A percentile compares a stretch with the other conserved stretches of the same genome.
These are phyloP conservation scores for Helicoverpa zea DNA, from an alignment of 1,140 invertebrate genomes.

Conservation along the genomic window DNA sequence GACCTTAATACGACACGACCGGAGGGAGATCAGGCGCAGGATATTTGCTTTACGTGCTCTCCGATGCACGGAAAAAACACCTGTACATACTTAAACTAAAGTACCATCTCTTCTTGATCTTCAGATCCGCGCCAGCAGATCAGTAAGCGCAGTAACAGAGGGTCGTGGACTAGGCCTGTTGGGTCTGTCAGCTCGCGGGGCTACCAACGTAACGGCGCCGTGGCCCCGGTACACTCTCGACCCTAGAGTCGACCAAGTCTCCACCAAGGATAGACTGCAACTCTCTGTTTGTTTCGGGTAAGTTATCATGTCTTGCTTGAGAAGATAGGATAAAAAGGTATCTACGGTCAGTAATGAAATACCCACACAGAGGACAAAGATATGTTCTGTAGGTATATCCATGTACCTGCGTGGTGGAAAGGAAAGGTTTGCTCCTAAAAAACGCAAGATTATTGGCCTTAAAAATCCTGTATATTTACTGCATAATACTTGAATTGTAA, in stretches of 20 bases:
- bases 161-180: constrained; percentile 95
- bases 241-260: constrained; percentile 95
- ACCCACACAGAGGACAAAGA: too few relatives aligned
- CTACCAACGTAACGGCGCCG: constrained; percentile 95
- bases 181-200: constrained; percentile 94
- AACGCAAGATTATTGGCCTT: too few relatives aligned
- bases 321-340: too few relatives aligned
- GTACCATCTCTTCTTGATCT: background rate
- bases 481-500: too few relatives aligned
- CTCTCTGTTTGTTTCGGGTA: constrained; percentile 95
- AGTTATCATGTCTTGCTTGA: constrained; percentile 6
- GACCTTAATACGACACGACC: too few relatives aligned
- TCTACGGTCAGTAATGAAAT: too few relatives aligned
- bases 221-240: constrained; percentile 96
- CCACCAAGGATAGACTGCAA: constrained; percentile 93
- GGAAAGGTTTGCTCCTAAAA: too few relatives aligned
- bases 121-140: constrained; percentile 70
- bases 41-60: too few relatives aligned
- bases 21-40: too few relatives aligned
- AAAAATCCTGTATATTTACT: too few relatives aligned
- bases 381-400: too few relatives aligned
- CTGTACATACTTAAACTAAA: background rate
- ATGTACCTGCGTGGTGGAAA: too few relatives aligned
- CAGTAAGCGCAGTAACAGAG: constrained; percentile 90
- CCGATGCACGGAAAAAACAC: background rate